Evolutionary conservation across 2,888 invertebrate genomes (phyloP).

Genomic region (Habrosyne pyritoides): DNA sequence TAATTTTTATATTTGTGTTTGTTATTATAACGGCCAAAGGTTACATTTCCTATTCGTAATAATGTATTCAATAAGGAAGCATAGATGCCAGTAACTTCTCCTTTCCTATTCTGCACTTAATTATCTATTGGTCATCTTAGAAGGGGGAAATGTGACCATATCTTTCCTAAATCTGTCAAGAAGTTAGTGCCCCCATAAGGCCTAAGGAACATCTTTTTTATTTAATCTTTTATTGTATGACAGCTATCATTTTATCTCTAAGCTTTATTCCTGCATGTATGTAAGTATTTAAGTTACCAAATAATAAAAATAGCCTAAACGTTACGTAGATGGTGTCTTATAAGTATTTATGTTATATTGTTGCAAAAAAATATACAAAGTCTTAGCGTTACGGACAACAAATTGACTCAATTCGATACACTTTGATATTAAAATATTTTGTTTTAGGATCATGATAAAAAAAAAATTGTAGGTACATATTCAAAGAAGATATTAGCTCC

Average conservation of each 20-base stretch:
- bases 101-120: neutral
- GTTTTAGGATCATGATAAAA: neutral
- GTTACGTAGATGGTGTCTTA: slow-evolving; percentile 1
- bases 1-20: neutral
- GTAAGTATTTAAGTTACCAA: slow-evolving; percentile 19
- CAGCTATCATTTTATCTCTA: slow-evolving; percentile 1
- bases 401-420: neutral
- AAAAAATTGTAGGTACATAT: neutral
- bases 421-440: neutral
- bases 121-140: neutral
- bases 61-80: neutral
- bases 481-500: neutral
- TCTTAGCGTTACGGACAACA: neutral
- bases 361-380: neutral
- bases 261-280: slow-evolving; percentile 8
- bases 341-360: neutral
- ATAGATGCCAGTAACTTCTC: neutral
- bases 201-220: neutral
- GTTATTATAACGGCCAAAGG: neutral
- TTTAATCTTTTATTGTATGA: slow-evolving; percentile 5
- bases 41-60: neutral
- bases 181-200: neutral
- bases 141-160: neutral
- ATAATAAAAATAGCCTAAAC: slow-evolving; percentile 10
- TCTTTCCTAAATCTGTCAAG: neutral